Evolutionary conservation across 2,888 invertebrate genomes (phyloP).

Genomic region (Hirtodrosophila cameraria): DNA sequence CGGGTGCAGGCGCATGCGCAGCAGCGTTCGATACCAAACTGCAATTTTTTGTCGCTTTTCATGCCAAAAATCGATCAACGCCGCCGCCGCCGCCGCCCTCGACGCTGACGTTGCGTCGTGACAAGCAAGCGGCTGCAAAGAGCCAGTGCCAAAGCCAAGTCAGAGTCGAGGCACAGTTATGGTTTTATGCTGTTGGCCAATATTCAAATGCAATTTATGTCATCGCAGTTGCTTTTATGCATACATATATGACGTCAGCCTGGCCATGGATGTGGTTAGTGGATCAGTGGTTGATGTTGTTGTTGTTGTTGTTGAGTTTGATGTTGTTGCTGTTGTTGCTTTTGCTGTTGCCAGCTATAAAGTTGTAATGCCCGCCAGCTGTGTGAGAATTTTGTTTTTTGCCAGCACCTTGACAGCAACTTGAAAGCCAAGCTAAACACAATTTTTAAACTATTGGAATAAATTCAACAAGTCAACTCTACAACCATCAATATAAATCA

Average conservation of each 20-base stretch:
- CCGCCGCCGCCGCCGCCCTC: constrained; percentile 7
- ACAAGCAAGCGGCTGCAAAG: constrained; percentile 58
- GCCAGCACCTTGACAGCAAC: constrained; percentile 50
- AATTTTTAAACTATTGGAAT: constrained; percentile 27
- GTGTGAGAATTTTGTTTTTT: constrained; percentile 54
- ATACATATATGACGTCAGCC: constrained; percentile 68
- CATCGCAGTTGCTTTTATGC: constrained; percentile 71
- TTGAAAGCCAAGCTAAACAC: constrained; percentile 33
- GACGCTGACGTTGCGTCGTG: constrained; percentile 61
- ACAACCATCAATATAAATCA: constrained; percentile 20
- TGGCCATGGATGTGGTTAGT: constrained; percentile 68
- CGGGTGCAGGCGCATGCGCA: constrained; percentile 35
- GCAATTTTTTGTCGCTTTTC: constrained; percentile 62
- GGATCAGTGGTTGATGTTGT: constrained; percentile 40
- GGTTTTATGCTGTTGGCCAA: constrained; percentile 76
- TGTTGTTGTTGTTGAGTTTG: constrained; percentile 37
- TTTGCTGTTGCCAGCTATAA: constrained; percentile 58
- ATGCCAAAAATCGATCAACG: constrained; percentile 68
- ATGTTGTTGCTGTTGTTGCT: constrained; percentile 30
- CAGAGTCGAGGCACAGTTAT: constrained; percentile 42
- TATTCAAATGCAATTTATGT: constrained; percentile 82
- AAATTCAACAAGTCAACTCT: constrained; percentile 24
- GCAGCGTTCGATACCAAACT: constrained; percentile 29
- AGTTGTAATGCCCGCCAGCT: constrained; percentile 70
- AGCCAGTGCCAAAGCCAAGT: constrained; percentile 9